phyloP scores from a whole-genome alignment of 2,888 invertebrate species.

The Endomychus coccineus region DNA sequence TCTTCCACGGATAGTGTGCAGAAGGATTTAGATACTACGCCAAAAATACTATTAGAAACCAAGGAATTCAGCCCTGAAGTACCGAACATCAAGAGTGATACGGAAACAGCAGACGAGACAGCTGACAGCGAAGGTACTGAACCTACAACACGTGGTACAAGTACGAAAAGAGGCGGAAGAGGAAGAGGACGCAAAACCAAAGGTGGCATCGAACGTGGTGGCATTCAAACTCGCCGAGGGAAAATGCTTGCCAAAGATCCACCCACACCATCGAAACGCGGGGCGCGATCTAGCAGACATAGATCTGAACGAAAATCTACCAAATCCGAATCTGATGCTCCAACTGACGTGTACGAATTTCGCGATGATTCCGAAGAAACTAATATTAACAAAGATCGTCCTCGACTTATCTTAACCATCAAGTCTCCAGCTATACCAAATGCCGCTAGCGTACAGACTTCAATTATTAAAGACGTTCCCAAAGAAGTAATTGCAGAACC shows the following conservation, averaged over 20 bases:
- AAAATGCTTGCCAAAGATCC: slow-evolving; percentile 33
- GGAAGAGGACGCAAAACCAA: slow-evolving; percentile 40
- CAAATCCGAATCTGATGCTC: slow-evolving; percentile 51
- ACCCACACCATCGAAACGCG: slow-evolving; percentile 36
- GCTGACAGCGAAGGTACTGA: slow-evolving; percentile 9
- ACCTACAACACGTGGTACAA: slow-evolving; percentile 3
- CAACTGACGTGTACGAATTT: slow-evolving; percentile 78
- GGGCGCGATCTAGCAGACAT: slow-evolving; percentile 48
- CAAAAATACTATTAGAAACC: too few species aligned
- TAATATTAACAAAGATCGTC: slow-evolving; percentile 60
- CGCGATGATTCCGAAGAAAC: slow-evolving; percentile 80
- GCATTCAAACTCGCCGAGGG: slow-evolving; percentile 53
- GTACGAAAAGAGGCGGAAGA: slow-evolving; percentile 16
- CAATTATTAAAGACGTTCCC: slow-evolving; percentile 45
- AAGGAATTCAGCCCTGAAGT: slow-evolving; percentile 10
- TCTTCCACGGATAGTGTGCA: too few species aligned
- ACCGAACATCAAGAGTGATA: slow-evolving; percentile 8
- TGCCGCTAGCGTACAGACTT: slow-evolving; percentile 23
- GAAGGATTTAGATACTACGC: too few species aligned
- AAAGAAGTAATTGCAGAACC: slow-evolving; percentile 26
- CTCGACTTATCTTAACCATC: slow-evolving; percentile 72
- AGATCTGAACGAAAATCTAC: slow-evolving; percentile 51
- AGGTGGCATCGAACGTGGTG: slow-evolving; percentile 38
- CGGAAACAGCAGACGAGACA: slow-evolving; percentile 9
- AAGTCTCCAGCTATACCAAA: slow-evolving; percentile 55